Evolutionary conservation across 2,888 invertebrate species (phyloP), one percentile per base, ranked within the genome.

Genomic region (Xestia c-nigrum): DNA sequence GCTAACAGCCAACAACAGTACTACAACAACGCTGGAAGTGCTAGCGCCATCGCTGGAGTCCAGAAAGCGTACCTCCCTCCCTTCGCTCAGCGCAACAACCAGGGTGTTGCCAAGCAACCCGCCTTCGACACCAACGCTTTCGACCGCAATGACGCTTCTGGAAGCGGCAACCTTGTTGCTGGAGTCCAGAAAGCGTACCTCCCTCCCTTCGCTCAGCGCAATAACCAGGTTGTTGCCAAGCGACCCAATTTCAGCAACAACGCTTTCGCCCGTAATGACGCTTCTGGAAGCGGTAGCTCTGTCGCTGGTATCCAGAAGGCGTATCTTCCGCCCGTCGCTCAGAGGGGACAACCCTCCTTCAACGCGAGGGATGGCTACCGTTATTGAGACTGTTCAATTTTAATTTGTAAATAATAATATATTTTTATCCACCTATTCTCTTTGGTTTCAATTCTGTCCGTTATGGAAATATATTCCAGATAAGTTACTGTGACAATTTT

Each of bases 21-120:
- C 72, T 72, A 31, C 63, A 85, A 86, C 73, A 83, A 80, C 74
- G 77, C 93, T 59, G 21, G 10, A 55, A 76, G 78, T n/a, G 64
- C 47, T 16, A 71, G 50, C 43, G 24, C 67, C 5, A n/a, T 47
- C 0, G 55, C 70, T 55, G 64, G n/a, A 21, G 83, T 86, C 9
- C 89, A 90, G 74, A 94, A 92, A 63, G 89, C 93, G 0, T 95
- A 95, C 83, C 84, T 95, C 3, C 94, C 94, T n/a, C 71, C 71
- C 3, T 47, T 71, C 12, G n/a, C 71, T 47, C 71, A 71, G 55
- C 31, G 72, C 21, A 47, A 10, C 72, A 61, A 83, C 64, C 67
- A 68, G 67, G 46, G 52, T 50, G 66, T 0, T n/a, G 57, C 38
- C 6, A 64, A 50, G 69, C 88, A 85, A 59, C 87, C 88, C 21